These are phyloP conservation scores for Numenius phaeopus DNA, from an alignment of 2,797 vertebrate species.

Conservation along the genomic window DNA sequence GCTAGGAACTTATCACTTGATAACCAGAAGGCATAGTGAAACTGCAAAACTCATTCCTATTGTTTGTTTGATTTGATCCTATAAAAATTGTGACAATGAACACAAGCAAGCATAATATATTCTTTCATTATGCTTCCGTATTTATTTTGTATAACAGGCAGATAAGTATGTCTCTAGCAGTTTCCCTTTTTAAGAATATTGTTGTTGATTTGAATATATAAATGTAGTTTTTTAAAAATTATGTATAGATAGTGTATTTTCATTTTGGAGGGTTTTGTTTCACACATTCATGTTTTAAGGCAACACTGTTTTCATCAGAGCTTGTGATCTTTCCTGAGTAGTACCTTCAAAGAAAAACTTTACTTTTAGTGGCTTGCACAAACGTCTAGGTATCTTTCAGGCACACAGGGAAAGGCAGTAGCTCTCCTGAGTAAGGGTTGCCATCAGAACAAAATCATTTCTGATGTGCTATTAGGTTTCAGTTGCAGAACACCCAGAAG, in stretches of 20 bases:
- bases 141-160: constrained; percentile 70
- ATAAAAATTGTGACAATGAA: constrained; percentile 60
- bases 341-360: neutral
- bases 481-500: neutral
- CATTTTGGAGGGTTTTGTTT: neutral
- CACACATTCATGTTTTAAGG: constrained; percentile 49
- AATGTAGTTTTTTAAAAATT: neutral
- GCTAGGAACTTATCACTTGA: constrained; percentile 56
- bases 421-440: neutral
- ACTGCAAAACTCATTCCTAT: constrained; percentile 71
- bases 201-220: constrained; percentile 36
- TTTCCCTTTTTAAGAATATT: constrained; percentile 37
- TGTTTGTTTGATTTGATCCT: constrained; percentile 74
- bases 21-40: constrained; percentile 61
- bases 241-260: neutral
- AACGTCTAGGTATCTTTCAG: neutral
- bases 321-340: constrained; percentile 19
- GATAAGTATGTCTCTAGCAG: neutral
- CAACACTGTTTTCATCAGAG: constrained; percentile 31
- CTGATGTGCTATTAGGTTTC: neutral
- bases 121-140: constrained; percentile 64
- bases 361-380: neutral
- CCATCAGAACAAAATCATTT: neutral
- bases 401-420: neutral
- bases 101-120: constrained; percentile 48